phyloP scores from a whole-genome alignment of 2,888 invertebrate genomes.

The Cremastobaeus sp. region DNA sequence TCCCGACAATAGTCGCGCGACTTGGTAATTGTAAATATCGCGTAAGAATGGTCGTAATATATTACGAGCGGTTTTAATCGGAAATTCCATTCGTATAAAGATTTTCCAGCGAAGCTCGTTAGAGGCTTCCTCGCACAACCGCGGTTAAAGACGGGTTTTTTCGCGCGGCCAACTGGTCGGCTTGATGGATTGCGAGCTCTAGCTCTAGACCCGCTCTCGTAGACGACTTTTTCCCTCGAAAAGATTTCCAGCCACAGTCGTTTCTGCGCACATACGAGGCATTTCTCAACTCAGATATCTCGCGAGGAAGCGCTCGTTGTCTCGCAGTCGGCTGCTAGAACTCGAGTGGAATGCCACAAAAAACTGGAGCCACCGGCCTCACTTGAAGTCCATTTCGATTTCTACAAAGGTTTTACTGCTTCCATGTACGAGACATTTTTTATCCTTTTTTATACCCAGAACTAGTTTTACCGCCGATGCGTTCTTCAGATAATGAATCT shows the following conservation, averaged over 20 bases:
- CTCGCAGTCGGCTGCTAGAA: conserved; percentile 33
- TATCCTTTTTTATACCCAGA: conserved; percentile 44
- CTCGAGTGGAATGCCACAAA: conserved; percentile 55
- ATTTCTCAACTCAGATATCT: conserved; percentile 45
- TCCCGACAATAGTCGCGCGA: conserved; percentile 37
- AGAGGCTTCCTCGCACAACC: conserved; percentile 37
- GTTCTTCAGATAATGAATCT: conserved; percentile 37
- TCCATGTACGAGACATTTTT: conserved; percentile 48
- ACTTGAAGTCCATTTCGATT: conserved; percentile 56
- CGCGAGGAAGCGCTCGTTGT: conserved; percentile 51
- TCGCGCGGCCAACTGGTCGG: conserved; percentile 34
- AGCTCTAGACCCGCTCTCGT: conserved; percentile 34
- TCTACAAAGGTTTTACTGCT: conserved; percentile 52
- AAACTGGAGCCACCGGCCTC: conserved; percentile 48
- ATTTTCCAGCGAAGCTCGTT: conserved; percentile 54
- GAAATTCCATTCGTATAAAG: conserved; percentile 38
- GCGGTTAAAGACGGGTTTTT: conserved; percentile 48
- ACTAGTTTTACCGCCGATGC: conserved; percentile 45
- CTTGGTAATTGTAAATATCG: conserved; percentile 45
- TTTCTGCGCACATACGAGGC: conserved; percentile 39
- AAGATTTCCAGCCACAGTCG: conserved; percentile 47
- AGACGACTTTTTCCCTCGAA: conserved; percentile 52
- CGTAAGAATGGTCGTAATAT: conserved; percentile 51
- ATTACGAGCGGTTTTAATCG: conserved; percentile 47
- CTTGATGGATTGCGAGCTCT: conserved; percentile 56